A percentile compares a stretch with the other conserved stretches of the same genome.
phyloP scores from a whole-genome alignment of 1,140 invertebrate species.

The Leptopilina clavipes region DNA sequence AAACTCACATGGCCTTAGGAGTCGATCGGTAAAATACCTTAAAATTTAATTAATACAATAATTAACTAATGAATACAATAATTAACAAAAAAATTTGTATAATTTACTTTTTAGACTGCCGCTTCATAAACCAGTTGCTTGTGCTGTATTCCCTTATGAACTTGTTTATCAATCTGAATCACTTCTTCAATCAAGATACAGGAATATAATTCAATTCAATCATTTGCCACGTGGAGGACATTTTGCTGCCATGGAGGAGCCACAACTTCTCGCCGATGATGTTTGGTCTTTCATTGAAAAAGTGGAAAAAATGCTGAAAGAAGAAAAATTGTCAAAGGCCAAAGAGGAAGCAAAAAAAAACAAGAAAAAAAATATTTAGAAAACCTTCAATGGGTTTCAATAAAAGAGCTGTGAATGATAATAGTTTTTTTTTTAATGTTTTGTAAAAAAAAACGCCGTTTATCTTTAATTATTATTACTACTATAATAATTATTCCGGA shows the following conservation, averaged over 20 bases:
- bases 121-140: slow-evolving; percentile 79
- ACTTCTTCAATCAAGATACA: slow-evolving; percentile 77
- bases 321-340: slow-evolving; percentile 34
- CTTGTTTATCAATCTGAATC: slow-evolving; percentile 77
- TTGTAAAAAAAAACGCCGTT: not conserved
- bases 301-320: slow-evolving; percentile 44
- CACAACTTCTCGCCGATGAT: slow-evolving; percentile 82
- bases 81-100: not conserved
- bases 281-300: slow-evolving; percentile 72
- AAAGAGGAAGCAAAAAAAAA: slow-evolving; percentile 24
- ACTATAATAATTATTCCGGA: not conserved
- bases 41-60: slow-evolving; percentile 1
- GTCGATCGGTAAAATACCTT: slow-evolving; percentile 73
- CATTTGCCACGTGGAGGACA: slow-evolving; percentile 84
- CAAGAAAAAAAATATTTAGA: slow-evolving; percentile 36
- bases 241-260: slow-evolving; percentile 89
- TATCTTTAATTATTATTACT: slow-evolving; percentile 20
- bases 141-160: slow-evolving; percentile 81
- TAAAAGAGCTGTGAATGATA: slow-evolving; percentile 21
- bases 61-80: not conserved
- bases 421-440: not conserved
- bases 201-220: slow-evolving; percentile 80
- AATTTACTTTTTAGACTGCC: slow-evolving; percentile 75
- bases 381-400: not conserved
- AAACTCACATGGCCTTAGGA: slow-evolving; percentile 63